A percentile compares a stretch with the other conserved stretches of the same genome.
These are phyloP conservation scores for Dryobotodes eremita DNA, from an alignment of 2,888 invertebrate species.

Conservation along the genomic window DNA sequence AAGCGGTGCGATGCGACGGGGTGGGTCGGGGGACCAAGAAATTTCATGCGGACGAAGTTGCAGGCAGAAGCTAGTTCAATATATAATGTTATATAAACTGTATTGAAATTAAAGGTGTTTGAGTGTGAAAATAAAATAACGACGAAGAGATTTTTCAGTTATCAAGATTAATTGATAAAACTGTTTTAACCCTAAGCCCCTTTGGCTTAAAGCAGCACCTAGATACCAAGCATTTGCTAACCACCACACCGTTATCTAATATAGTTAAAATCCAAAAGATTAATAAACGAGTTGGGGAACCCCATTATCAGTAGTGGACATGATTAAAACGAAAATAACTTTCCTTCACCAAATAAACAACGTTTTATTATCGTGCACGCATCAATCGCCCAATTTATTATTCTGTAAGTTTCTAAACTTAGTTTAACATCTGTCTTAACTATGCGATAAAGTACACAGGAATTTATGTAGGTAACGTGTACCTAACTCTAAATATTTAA, in stretches of 20 bases:
- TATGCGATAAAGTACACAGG: constrained; percentile 43
- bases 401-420: constrained; percentile 46
- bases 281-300: neutral
- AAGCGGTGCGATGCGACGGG: too few relatives aligned
- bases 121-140: neutral
- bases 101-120: neutral
- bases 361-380: neutral
- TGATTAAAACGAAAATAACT: constrained; percentile 9
- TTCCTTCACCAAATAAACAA: neutral
- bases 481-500: constrained; percentile 16
- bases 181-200: too few relatives aligned
- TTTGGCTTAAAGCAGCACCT: too few relatives aligned
- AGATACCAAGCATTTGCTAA: neutral
- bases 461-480: constrained; percentile 48
- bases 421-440: constrained; percentile 51
- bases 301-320: neutral
- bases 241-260: neutral
- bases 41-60: too few relatives aligned
- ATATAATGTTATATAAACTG: neutral
- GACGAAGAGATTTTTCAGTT: neutral
- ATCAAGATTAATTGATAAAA: neutral
- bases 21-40: too few relatives aligned
- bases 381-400: neutral
- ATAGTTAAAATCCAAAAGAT: neutral
- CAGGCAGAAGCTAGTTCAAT: too few relatives aligned